Evolutionary conservation across 1,140 invertebrate genomes (phyloP), one percentile per base, ranked within the genome.

Genomic region (Orius insidiosus): DNA sequence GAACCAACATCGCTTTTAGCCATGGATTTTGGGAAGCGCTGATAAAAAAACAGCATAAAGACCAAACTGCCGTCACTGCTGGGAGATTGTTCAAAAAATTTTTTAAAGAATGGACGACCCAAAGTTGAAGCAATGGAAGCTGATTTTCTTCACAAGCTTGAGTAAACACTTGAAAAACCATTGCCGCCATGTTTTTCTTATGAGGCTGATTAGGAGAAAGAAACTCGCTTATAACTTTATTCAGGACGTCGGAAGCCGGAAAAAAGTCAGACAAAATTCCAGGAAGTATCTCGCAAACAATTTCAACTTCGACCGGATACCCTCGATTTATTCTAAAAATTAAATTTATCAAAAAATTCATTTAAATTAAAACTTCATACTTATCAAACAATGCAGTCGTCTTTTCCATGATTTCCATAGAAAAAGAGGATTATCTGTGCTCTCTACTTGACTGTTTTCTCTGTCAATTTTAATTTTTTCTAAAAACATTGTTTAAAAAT

Each of bases 161-260:
- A 48, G 79, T 76, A 58, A 82, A 83, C 14, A 83, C 74, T 69
- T 86, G 74, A 64, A 85, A 86, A 19, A 90, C 74, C 52, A 87
- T 76, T 47, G 69, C 73, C 48, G 84, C 80, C 58, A 90, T 72
- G 45, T 85, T 65, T 60, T 78, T 75, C 13, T 81, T 81, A 64
- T 87, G 78, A 18, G 80, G 80, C 62, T 90, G 85, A 60, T 85
- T 82, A 49, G 76, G 78, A 1, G 82, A 84, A 19, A 89, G 65
- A 68, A 89, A 89, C 66, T 92, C 86, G 24, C 80, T 79, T 55
- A 90, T 86, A 18, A 89, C 83, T 70, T 88, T 87, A 46, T 86
- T 89, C 42, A 89, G 67, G 53, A 89, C 80, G 61, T 89, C 84
- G 48, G 83, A 79, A 4, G 83, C 75, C 39, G 83, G 79, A 58